Evolutionary conservation across 2,113 vertebrate species (phyloP).

Genomic region (Anguilla rostrata): DNA sequence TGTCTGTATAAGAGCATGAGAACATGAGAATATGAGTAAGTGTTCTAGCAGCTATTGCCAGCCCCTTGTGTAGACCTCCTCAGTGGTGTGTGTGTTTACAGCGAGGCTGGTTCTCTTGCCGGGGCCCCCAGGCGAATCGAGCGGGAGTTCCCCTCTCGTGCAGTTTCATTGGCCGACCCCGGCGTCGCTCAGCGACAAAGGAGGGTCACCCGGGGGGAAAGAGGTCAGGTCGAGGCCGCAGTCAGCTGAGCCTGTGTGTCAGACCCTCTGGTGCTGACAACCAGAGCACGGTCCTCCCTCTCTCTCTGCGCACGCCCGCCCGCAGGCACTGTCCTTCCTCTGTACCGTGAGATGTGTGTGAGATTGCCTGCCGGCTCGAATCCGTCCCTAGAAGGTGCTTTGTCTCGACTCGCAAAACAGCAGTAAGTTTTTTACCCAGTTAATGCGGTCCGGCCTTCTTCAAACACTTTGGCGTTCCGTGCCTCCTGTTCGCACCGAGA

Average conservation of each 20-base stretch:
- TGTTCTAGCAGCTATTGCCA: background rate
- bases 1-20: background rate
- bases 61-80: no score
- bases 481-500: slow-evolving; percentile 17
- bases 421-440: no score
- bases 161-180: background rate
- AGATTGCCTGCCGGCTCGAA: background rate
- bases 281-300: no score
- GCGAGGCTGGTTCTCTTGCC: background rate
- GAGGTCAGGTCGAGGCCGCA: no score
- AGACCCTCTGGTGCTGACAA: no score
- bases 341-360: no score
- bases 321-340: no score
- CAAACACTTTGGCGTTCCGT: background rate
- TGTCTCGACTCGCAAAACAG: background rate
- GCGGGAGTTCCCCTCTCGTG: background rate
- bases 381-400: background rate
- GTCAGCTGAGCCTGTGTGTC: no score
- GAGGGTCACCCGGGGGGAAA: no score
- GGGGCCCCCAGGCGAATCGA: background rate
- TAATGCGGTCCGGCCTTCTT: background rate
- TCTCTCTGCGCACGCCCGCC: no score
- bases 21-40: no score
- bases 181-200: background rate
- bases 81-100: background rate